Conservation (phyloP, 2,113 vertebrate species). For the Dromas ardeola region DNA sequence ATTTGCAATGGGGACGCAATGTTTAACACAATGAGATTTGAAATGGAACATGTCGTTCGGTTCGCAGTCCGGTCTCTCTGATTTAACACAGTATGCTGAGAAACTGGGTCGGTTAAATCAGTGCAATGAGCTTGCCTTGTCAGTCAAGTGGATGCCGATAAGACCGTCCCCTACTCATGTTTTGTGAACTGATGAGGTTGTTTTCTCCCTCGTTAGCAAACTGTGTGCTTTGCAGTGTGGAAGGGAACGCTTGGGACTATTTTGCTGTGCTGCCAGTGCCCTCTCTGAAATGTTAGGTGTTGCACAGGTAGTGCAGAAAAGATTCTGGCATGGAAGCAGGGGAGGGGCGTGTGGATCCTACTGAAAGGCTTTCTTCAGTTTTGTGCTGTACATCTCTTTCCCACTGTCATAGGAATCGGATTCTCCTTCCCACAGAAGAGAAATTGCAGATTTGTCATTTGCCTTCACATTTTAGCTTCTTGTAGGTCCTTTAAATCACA, state of each 20-base stretch:
- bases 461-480: not conserved
- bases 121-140: not conserved
- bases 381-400: not conserved
- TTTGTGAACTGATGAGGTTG: not conserved
- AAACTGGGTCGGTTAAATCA: not conserved
- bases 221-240: not conserved
- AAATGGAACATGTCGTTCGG: not conserved
- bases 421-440: not conserved
- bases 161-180: fast-evolving
- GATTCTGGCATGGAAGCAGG: not conserved
- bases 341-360: fast-evolving
- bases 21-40: not conserved
- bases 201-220: not conserved
- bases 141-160: not conserved
- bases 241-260: fast-evolving
- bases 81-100: not conserved
- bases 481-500: not conserved
- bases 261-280: not conserved
- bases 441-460: not conserved
- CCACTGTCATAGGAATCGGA: not conserved
- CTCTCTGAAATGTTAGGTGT: not conserved
- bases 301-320: not conserved
- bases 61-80: not conserved
- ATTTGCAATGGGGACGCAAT: slow-evolving; percentile 13
- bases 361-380: not conserved